These are phyloP conservation scores for Oscheius myriophilus DNA, from an alignment of 2,888 invertebrate genomes.

Conservation along the genomic window DNA sequence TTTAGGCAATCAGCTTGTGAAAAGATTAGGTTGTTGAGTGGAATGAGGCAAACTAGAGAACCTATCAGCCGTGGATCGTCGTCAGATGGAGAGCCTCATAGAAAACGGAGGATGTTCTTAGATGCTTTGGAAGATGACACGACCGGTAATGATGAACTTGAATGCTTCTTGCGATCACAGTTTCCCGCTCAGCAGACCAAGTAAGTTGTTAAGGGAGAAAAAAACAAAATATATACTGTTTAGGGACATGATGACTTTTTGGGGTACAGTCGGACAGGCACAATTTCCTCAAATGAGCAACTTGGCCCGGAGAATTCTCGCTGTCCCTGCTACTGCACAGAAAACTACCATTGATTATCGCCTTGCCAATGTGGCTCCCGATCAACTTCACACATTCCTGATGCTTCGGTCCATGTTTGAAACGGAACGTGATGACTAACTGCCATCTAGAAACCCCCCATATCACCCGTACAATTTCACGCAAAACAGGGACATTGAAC, in stretches of 20 bases:
- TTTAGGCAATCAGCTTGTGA: slow-evolving; percentile 35
- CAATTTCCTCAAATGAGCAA: slow-evolving; percentile 59
- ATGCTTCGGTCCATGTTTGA: slow-evolving; percentile 53
- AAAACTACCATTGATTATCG: slow-evolving; percentile 38
- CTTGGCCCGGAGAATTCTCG: slow-evolving; percentile 55
- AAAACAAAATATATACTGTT: no score
- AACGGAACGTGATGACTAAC: slow-evolving; percentile 39
- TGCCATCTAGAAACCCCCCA: neutral
- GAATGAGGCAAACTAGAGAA: slow-evolving; percentile 42
- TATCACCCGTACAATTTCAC: neutral
- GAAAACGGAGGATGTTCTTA: slow-evolving; percentile 64
- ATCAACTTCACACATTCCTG: slow-evolving; percentile 49
- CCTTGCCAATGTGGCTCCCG: slow-evolving; percentile 42
- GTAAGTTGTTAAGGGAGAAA: slow-evolving; percentile 31
- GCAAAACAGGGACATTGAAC: neutral
- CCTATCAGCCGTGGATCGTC: slow-evolving; percentile 49
- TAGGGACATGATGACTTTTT: slow-evolving; percentile 64
- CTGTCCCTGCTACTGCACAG: slow-evolving; percentile 47
- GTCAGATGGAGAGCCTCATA: slow-evolving; percentile 47
- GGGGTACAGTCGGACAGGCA: slow-evolving; percentile 57
- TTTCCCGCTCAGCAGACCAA: slow-evolving; percentile 42
- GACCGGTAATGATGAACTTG: slow-evolving; percentile 62
- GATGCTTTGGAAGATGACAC: slow-evolving; percentile 61
- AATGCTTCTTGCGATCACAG: slow-evolving; percentile 50
- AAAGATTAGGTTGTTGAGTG: slow-evolving; percentile 41